Conservation (phyloP, 2,113 vertebrate species). For the Atractosteus spatula region DNA sequence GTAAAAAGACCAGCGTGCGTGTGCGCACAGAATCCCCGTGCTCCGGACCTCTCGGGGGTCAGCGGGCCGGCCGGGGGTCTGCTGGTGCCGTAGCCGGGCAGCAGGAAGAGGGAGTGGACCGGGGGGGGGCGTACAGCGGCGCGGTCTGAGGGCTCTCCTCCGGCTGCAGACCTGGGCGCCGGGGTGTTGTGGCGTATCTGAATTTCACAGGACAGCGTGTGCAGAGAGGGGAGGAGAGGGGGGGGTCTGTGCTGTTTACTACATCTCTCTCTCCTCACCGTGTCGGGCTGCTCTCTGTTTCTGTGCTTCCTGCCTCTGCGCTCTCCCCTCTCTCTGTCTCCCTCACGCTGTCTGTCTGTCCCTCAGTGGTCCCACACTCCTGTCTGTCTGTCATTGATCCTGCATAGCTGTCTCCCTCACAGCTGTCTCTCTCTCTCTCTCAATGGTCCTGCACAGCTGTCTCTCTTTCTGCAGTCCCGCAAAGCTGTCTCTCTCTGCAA, state of each 20-base stretch:
- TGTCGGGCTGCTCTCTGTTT: constrained; percentile 22
- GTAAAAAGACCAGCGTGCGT: too few species aligned
- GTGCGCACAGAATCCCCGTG: too few species aligned
- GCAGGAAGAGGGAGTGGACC: too few species aligned
- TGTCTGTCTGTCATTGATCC: constrained; percentile 35
- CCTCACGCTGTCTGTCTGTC: neutral
- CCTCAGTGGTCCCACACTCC: constrained; percentile 23
- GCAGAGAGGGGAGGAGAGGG: constrained; percentile 56
- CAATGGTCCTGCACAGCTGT: neutral
- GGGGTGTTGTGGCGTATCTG: constrained; percentile 55
- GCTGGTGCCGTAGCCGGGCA: too few species aligned
- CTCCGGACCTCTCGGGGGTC: too few species aligned
- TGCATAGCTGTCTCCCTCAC: neutral
- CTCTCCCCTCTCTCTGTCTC: neutral
- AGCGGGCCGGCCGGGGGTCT: too few species aligned
- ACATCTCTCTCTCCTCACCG: constrained; percentile 39
- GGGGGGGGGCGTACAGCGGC: too few species aligned
- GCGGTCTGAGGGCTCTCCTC: too few species aligned
- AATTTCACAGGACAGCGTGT: constrained; percentile 63
- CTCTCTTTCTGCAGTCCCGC: too few species aligned
- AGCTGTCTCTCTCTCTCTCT: neutral
- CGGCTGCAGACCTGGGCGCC: too few species aligned
- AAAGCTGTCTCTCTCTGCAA: neutral
- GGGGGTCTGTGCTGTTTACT: constrained; percentile 59
- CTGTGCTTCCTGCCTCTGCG: constrained; percentile 23